phyloP scores from a whole-genome alignment of 2,888 invertebrate genomes.

The Rhamnusium bicolor region DNA sequence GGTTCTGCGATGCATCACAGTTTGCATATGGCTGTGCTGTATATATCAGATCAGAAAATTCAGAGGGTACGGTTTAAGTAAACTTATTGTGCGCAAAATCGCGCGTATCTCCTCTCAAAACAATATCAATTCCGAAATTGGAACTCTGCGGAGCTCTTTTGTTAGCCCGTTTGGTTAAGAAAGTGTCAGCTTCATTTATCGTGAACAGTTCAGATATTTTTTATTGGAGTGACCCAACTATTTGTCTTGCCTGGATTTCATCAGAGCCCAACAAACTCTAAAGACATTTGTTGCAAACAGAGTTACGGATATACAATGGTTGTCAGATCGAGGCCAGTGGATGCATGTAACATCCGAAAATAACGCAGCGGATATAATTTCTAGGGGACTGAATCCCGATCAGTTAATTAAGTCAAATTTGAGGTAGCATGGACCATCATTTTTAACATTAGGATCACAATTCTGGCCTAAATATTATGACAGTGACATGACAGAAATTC shows the following conservation, averaged over 20 bases:
- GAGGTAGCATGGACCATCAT: slow-evolving; percentile 5
- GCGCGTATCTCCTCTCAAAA: too few relatives aligned
- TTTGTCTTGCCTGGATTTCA: too few relatives aligned
- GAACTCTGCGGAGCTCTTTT: too few relatives aligned
- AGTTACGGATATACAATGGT: slow-evolving; percentile 3
- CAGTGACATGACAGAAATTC: background rate
- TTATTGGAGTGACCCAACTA: too few relatives aligned
- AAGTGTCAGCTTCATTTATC: too few relatives aligned
- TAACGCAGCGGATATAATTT: slow-evolving; percentile 26
- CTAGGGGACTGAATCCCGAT: background rate
- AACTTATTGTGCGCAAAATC: too few relatives aligned
- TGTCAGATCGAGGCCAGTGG: background rate
- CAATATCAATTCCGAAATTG: too few relatives aligned
- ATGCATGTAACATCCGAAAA: background rate
- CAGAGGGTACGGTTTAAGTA: too few relatives aligned
- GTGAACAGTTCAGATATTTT: too few relatives aligned
- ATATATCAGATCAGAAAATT: background rate
- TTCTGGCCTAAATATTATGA: background rate
- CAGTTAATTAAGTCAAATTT: background rate
- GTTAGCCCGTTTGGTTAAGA: too few relatives aligned
- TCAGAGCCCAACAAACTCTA: too few relatives aligned
- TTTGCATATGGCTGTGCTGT: slow-evolving; percentile 4
- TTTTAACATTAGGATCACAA: background rate
- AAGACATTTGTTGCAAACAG: slow-evolving; percentile 36
- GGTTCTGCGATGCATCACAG: slow-evolving; percentile 1